Evolutionary conservation across 2,113 vertebrate genomes (phyloP).

Genomic region (Heterotilapia buettikoferi): DNA sequence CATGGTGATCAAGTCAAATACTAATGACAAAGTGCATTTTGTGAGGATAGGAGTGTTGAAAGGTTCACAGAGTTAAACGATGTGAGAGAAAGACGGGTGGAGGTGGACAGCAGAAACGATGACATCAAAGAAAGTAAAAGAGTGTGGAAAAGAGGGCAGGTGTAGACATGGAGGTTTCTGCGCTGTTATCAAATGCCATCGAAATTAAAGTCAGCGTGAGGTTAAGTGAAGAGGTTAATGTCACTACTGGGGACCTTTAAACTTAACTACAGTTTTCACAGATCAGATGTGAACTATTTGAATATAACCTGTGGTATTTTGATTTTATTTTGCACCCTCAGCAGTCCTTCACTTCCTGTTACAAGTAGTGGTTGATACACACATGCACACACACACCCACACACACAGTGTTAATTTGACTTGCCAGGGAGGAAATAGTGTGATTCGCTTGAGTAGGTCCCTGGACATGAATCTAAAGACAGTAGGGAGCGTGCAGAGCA

Average conservation of each 20-base stretch:
- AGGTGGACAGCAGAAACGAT: not conserved
- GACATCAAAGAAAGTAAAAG: not conserved
- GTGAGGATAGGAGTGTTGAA: not conserved
- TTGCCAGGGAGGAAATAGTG: constrained; percentile 66
- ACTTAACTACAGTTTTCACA: not conserved
- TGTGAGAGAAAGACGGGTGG: not conserved
- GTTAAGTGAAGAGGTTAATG: constrained; percentile 18
- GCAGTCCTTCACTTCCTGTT: constrained; percentile 21
- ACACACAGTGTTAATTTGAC: constrained; percentile 52
- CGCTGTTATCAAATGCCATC: not conserved
- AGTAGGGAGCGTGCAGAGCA: constrained; percentile 65
- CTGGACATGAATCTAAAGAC: constrained; percentile 71
- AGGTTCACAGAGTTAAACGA: not conserved
- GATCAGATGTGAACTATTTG: not conserved
- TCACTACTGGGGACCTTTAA: constrained; percentile 6
- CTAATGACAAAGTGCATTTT: not conserved
- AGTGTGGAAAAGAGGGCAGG: not conserved
- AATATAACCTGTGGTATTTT: constrained; percentile 32
- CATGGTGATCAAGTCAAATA: not conserved
- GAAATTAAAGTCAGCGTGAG: constrained; percentile 19
- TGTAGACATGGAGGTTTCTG: not conserved
- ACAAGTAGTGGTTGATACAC: not conserved
- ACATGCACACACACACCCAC: not conserved
- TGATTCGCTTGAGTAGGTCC: constrained; percentile 64
- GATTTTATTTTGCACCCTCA: constrained; percentile 47